Percentiles rank a stretch among this genome's conserved stretches.
Evolutionary conservation across 2,113 vertebrate genomes (phyloP).

Genomic region (Strix aluco): DNA sequence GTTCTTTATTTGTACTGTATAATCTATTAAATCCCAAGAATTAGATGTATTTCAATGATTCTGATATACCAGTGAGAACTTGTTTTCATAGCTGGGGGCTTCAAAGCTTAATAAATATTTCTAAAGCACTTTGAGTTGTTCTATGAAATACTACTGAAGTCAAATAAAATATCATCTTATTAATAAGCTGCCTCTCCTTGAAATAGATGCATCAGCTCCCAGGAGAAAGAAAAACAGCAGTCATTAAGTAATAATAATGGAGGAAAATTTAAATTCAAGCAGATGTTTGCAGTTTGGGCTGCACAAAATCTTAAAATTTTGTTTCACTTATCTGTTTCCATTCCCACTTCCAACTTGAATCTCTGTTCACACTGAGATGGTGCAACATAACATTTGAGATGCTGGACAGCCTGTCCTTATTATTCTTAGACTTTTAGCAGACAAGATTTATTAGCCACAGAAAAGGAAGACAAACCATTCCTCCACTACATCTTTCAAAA

Average conservation of each 20-base stretch:
- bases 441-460: neutral
- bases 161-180: neutral
- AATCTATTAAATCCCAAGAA: neutral
- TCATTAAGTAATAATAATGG: neutral
- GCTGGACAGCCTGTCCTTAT: neutral
- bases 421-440: neutral
- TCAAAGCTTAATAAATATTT: neutral
- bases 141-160: neutral
- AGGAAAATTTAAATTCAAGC: neutral
- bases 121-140: neutral
- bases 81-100: neutral
- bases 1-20: neutral
- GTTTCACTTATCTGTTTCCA: rapidly evolving
- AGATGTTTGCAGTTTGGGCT: neutral
- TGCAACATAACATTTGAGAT: neutral
- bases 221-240: neutral
- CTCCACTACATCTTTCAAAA: neutral
- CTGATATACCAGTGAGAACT: neutral
- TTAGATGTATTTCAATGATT: neutral
- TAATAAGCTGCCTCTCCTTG: neutral
- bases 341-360: neutral
- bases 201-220: neutral
- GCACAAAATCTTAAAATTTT: rapidly evolving
- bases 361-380: neutral
- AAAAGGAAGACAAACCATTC: neutral